Conservation (phyloP, 2,797 vertebrate genomes). For the Pantherophis vulpinus region DNA sequence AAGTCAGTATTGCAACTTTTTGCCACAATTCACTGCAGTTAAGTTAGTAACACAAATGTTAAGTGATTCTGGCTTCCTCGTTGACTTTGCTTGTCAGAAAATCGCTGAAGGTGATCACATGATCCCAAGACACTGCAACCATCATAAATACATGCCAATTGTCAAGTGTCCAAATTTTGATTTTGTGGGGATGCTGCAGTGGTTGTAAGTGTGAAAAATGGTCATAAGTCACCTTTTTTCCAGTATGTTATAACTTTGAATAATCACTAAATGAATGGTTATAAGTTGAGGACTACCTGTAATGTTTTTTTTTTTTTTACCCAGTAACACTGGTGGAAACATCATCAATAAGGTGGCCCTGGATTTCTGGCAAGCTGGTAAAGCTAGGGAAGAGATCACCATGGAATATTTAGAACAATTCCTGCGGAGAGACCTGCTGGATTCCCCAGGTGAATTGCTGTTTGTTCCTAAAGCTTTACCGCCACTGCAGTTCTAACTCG, state of each 20-base stretch:
- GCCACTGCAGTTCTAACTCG: not conserved
- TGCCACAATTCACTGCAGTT: not conserved
- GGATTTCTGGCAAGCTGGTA: constrained; percentile 86
- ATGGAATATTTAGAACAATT: constrained; percentile 83
- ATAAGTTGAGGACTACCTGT: not conserved
- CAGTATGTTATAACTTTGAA: not conserved
- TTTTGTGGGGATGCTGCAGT: not conserved
- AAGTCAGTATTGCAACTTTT: not conserved
- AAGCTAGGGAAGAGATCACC: constrained; percentile 87
- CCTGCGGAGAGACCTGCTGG: constrained; percentile 79
- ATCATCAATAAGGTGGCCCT: constrained; percentile 86
- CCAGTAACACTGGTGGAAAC: constrained; percentile 87
- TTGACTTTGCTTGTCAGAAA: not conserved
- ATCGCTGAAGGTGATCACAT: not conserved
- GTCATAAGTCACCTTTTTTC: not conserved
- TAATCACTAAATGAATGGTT: not conserved
- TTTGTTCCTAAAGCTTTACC: fast-evolving
- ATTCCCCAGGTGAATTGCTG: constrained; percentile 75
- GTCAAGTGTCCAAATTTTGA: not conserved
- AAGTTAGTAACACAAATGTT: not conserved
- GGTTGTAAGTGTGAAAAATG: not conserved
- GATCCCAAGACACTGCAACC: not conserved
- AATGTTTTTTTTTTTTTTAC: not conserved
- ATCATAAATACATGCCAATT: not conserved
- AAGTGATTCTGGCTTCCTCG: not conserved